These are phyloP conservation scores for Drosophila tanythrix DNA, from an alignment of 2,888 invertebrate species.

Conservation along the genomic window DNA sequence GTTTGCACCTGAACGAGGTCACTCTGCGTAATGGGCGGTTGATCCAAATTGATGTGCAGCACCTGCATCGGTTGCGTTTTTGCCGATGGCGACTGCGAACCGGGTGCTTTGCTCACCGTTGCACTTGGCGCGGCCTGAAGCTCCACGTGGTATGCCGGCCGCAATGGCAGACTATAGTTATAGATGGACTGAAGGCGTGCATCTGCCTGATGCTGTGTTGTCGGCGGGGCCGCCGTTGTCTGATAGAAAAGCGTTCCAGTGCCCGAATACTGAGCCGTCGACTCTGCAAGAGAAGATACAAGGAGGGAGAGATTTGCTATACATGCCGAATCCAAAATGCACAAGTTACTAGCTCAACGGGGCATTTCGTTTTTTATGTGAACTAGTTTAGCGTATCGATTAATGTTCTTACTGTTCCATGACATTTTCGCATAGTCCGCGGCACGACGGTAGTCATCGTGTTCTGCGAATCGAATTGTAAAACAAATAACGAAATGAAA, in stretches of 20 bases:
- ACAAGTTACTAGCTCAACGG: conserved; percentile 7
- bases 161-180: conserved; percentile 82
- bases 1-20: conserved; percentile 68
- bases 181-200: conserved; percentile 82
- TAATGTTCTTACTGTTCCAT: conserved; percentile 91
- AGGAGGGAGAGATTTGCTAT: not conserved
- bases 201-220: conserved; percentile 82
- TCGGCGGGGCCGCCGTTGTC: conserved; percentile 85
- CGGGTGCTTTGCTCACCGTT: conserved; percentile 76
- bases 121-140: conserved; percentile 73
- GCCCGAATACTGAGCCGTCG: conserved; percentile 85
- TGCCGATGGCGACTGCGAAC: conserved; percentile 75
- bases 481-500: conserved; percentile 77
- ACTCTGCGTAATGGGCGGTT: conserved; percentile 81
- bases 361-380: conserved; percentile 16
- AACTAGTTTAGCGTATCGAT: conserved; percentile 42
- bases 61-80: conserved; percentile 82
- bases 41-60: conserved; percentile 84
- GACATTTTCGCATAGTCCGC: conserved; percentile 93
- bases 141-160: conserved; percentile 83
- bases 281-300: conserved; percentile 83
- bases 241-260: conserved; percentile 86
- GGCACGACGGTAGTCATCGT: conserved; percentile 92
- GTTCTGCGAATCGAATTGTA: conserved; percentile 86
- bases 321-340: not conserved